These are phyloP conservation scores for Griposia aprilina DNA, from an alignment of 2,888 invertebrate genomes.

Conservation along the genomic window DNA sequence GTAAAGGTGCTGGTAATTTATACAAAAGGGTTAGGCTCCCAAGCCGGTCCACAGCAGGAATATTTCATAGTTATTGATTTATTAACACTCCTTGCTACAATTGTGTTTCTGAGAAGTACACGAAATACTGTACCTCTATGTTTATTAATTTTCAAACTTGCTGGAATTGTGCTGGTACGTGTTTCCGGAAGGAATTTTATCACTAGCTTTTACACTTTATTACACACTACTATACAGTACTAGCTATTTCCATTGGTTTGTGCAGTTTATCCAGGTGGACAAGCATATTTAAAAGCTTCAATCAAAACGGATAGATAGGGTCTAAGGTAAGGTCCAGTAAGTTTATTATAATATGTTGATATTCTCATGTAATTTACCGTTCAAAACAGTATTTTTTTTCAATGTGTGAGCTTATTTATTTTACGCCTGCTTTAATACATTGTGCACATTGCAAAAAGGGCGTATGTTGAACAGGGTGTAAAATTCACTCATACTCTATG, in stretches of 20 bases:
- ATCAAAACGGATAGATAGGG: not conserved
- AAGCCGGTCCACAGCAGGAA: slow-evolving; percentile 24
- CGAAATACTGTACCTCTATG: not conserved
- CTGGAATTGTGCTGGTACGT: not conserved
- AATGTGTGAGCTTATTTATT: not conserved
- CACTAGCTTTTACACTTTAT: not conserved
- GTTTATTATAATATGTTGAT: not conserved
- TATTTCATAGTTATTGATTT: slow-evolving; percentile 60
- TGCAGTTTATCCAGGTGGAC: not conserved
- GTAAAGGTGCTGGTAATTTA: slow-evolving; percentile 49
- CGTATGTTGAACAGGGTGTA: too few species aligned
- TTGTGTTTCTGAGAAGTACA: slow-evolving; percentile 1
- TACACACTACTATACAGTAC: too few species aligned
- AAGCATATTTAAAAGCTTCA: not conserved
- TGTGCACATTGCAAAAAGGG: too few species aligned
- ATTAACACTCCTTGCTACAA: slow-evolving; percentile 25
- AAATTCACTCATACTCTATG: too few species aligned
- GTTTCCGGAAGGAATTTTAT: too few species aligned
- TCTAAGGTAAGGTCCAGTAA: not conserved
- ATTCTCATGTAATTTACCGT: not conserved
- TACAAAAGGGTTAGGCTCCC: slow-evolving; percentile 40
- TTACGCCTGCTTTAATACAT: not conserved
- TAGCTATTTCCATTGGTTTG: too few species aligned
- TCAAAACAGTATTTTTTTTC: not conserved
- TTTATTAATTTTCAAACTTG: slow-evolving; percentile 2